These are phyloP conservation scores for Porites lutea DNA, from an alignment of 64 coral and sea anemone species.

Conservation along the genomic window DNA sequence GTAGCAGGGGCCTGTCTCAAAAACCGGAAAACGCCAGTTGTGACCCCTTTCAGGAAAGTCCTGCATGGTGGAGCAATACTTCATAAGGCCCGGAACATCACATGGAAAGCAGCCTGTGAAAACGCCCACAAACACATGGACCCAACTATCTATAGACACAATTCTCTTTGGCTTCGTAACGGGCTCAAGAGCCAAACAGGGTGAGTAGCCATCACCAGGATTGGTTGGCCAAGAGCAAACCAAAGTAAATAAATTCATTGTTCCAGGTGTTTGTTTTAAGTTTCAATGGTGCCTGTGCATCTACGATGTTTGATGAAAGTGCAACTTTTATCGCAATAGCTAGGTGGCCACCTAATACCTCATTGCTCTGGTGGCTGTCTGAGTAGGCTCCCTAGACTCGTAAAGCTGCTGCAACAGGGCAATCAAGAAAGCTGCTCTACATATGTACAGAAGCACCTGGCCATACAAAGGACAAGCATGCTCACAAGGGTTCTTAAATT, in stretches of 20 bases:
- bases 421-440: too few relatives aligned
- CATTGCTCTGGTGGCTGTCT: too few relatives aligned
- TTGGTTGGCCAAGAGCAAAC: slow-evolving; percentile 31
- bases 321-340: too few relatives aligned
- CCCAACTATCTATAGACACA: slow-evolving; percentile 18
- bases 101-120: slow-evolving; percentile 33
- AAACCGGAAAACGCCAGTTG: slow-evolving; percentile 37
- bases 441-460: too few relatives aligned
- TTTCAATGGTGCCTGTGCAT: slow-evolving; percentile 32
- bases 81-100: slow-evolving; percentile 35
- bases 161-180: slow-evolving; percentile 40
- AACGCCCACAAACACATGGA: slow-evolving; percentile 55
- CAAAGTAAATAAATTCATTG: slow-evolving; percentile 69
- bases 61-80: slow-evolving; percentile 17
- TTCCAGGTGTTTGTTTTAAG: slow-evolving; percentile 57
- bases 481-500: too few relatives aligned
- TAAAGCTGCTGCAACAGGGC: too few relatives aligned
- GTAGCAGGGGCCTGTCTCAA: slow-evolving; percentile 27
- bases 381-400: too few relatives aligned
- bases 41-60: slow-evolving; percentile 52
- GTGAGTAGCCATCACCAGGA: background rate
- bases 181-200: slow-evolving; percentile 32
- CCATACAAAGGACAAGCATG: too few relatives aligned
- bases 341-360: too few relatives aligned
- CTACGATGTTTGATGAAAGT: background rate